A percentile compares a stretch with the other conserved stretches of the same genome.
These are phyloP conservation scores for Ptychochromis oligacanthus DNA, from an alignment of 2,113 vertebrate genomes.

Conservation along the genomic window DNA sequence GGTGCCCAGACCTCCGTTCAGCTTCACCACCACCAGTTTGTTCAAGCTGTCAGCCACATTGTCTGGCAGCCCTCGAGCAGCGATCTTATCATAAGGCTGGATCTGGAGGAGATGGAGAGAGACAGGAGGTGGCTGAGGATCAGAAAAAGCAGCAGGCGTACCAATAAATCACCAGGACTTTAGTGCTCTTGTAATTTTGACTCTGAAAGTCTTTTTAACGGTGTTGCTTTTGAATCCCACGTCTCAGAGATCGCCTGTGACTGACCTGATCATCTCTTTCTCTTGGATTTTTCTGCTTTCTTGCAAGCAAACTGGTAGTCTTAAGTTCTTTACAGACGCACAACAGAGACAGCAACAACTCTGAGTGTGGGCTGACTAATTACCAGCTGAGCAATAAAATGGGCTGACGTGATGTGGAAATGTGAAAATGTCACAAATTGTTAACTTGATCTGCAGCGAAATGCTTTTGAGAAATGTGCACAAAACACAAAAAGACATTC, in stretches of 20 bases:
- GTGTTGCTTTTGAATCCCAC: neutral
- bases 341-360: neutral
- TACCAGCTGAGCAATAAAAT: neutral
- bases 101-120: conserved; percentile 77
- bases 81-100: conserved; percentile 95
- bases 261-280: neutral
- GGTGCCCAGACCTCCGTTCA: conserved; percentile 96
- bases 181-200: neutral
- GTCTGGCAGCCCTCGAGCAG: conserved; percentile 85
- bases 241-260: neutral
- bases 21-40: conserved; percentile 96
- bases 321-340: neutral
- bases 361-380: conserved; percentile 1
- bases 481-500: neutral
- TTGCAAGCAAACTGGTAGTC: neutral
- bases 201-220: accelerated
- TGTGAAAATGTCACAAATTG: conserved; percentile 2
- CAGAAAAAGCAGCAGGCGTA: neutral
- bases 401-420: neutral
- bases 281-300: neutral
- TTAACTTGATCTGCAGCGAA: neutral
- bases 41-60: conserved; percentile 89
- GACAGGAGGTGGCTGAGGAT: neutral
- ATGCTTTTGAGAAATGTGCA: neutral
- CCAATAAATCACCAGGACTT: neutral